Base-by-base conservation (phyloP, 2,888 invertebrate species). In the Sussaba pulchella region DNA sequence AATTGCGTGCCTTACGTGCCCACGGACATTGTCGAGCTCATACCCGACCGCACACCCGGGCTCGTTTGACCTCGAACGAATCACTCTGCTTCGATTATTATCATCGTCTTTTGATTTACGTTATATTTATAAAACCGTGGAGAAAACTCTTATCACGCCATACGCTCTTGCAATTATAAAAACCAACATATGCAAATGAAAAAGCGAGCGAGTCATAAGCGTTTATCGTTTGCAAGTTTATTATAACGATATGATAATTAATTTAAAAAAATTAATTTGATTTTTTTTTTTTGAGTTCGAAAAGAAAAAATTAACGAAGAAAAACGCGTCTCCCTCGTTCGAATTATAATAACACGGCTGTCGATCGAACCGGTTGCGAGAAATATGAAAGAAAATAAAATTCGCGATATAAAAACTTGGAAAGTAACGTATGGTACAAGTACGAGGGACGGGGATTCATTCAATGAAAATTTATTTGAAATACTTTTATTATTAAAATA, bases 71-170 rank as follows among this genome's bases (percentile, higher is more conserved):
- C 72, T 72, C 72, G 61, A 14, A 26, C 63, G 47, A 19, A 50
- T 50, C 50, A 39, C 59, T 19, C 61, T 24, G 14, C 50, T 70
- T 59, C 66, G 52, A 75, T 75, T 70, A 69, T 67, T 75, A 75
- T 75, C 64, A 80, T 75, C 71, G 17, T 39, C 50, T 12, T 31
- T 24, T 71, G 79, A 80, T 80, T 75, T 75, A 75, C 61, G 59
- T 43, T 52, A 43, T 66, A 71, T 80, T 80, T 54, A 71, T 39
- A 17, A 74, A 64, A 71, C 66, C 57, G 63, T 54, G 39, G 70
- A n/a, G n/a, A 72, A 79, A 52, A 9, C 31, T 12, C 57, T 70
- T 64, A 43, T 66, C 57, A 39, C 61, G 12, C 17, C 31, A 10
- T 39, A 66, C 50, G 26, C 26, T 10, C 45, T 45, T 31, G 31